These are phyloP conservation scores for Neodiprion fabricii DNA, from an alignment of 1,140 invertebrate species.

Conservation along the genomic window DNA sequence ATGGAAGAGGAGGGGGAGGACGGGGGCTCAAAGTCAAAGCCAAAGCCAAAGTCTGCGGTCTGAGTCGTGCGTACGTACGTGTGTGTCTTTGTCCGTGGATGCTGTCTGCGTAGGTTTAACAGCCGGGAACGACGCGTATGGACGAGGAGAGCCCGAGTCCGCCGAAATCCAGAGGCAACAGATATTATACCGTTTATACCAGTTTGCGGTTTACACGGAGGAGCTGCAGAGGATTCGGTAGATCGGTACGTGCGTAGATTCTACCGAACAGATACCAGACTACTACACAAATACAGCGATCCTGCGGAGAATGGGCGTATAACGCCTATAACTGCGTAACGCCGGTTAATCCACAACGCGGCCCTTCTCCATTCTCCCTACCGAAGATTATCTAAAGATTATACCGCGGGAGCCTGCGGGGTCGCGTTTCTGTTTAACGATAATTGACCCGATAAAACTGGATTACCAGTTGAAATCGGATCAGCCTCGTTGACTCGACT, in stretches of 20 bases:
- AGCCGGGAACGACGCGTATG: too few species aligned
- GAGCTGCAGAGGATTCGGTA: too few species aligned
- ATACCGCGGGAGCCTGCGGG: background rate
- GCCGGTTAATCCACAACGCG: background rate
- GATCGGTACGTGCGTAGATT: too few species aligned
- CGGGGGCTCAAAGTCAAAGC: slow-evolving; percentile 6
- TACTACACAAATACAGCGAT: too few species aligned
- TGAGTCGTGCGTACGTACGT: background rate
- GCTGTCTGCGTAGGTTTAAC: too few species aligned
- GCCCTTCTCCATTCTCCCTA: background rate
- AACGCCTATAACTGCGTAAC: background rate
- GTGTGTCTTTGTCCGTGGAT: too few species aligned
- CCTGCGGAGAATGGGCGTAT: too few species aligned
- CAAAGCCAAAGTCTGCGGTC: background rate
- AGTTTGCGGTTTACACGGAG: too few species aligned
- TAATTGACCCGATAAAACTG: background rate
- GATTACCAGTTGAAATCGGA: background rate
- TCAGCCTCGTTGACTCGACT: background rate
- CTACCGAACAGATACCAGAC: too few species aligned
- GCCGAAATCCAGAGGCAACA: too few species aligned
- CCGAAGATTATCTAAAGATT: background rate
- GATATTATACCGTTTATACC: too few species aligned
- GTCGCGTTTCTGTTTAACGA: background rate
- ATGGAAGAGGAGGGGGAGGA: background rate
- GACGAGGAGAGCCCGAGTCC: too few species aligned